Evolutionary conservation across 2,113 vertebrate genomes (phyloP), one percentile per base, ranked within the genome.

Genomic region (Paraplagusia blochii): DNA sequence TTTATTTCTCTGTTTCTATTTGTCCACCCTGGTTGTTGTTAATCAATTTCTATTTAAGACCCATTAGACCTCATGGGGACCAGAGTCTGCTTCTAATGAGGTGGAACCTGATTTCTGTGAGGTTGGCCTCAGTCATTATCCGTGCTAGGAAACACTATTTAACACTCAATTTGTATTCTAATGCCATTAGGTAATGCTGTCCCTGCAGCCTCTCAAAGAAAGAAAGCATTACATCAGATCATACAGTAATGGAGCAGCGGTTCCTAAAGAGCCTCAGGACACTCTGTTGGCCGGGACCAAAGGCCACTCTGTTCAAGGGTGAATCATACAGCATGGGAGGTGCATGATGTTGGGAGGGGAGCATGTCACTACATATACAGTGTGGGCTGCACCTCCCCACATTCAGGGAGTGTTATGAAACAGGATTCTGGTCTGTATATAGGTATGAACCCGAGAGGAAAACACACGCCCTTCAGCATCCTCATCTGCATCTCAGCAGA

Each of bases 401-500:
- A 60, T 53, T 57, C 14, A 59, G 14, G 71, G 19, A 16, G 67
- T 76, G 74, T 82, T 83, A 73, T 76, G 63, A 88, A 87, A 90
- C 79, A 60, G 75, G 62, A 85, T 75, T 55, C 52, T 59, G 38
- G 36, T 64, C 42, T 55, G 66, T 72, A 72, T 80, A 87, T 80
- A 85, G 79, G 79, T 74, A 72, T 50, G 58, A 72, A 68, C 49
- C 19, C 0, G 10, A 54, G 62, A 72, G 84, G 85, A 83, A 90
- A 68, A 77, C 22, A 55, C 81, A 63, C 80, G 46, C 83, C 87
- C 89, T 79, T 66, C 63, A 74, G 76, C 69, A 89, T 88, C 85
- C 71, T 77, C 81, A 81, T 90, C 83, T 86, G 70, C 85, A 88
- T 88, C 75, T 74, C 56, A 75, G 80, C 79, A 82, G 76, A 90